Evolutionary conservation across 2,797 vertebrate species (phyloP).

Genomic region (Babyrousa celebensis): DNA sequence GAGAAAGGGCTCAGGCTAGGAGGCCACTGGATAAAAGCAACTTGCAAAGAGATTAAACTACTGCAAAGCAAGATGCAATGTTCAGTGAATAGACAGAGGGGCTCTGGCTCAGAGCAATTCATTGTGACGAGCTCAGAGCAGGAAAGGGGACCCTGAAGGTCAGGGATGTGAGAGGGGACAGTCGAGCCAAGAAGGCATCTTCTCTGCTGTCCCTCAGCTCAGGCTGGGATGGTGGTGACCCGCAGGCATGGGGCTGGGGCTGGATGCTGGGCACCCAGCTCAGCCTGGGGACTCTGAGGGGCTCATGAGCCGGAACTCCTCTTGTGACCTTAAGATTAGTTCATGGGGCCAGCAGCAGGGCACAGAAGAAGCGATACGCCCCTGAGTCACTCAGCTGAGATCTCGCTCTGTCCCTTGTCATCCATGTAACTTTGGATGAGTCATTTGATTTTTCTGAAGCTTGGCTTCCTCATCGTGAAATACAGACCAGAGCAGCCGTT

Average conservation of each 20-base stretch:
- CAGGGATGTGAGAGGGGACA: background rate
- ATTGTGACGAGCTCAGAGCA: fast-evolving
- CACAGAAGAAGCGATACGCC: fast-evolving
- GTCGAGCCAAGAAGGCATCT: background rate
- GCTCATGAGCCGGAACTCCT: background rate
- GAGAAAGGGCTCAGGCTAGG: background rate
- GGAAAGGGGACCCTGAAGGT: background rate
- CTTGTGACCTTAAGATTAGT: fast-evolving
- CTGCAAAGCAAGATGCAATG: fast-evolving
- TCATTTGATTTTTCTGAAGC: background rate
- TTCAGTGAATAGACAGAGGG: background rate
- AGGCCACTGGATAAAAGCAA: background rate
- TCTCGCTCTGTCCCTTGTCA: fast-evolving
- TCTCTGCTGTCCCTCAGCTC: background rate
- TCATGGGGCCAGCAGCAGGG: background rate
- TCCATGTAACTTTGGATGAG: background rate
- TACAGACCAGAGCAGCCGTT: background rate
- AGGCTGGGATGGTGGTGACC: background rate
- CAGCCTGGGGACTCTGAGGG: background rate
- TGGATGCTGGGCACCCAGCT: background rate
- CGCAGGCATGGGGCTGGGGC: fast-evolving
- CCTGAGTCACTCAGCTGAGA: background rate
- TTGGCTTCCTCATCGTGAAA: background rate
- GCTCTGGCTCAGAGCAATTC: background rate
- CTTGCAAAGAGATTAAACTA: fast-evolving